phyloP scores from a whole-genome alignment of 2,797 vertebrate species.

The Dendrocincla tyrannina region DNA sequence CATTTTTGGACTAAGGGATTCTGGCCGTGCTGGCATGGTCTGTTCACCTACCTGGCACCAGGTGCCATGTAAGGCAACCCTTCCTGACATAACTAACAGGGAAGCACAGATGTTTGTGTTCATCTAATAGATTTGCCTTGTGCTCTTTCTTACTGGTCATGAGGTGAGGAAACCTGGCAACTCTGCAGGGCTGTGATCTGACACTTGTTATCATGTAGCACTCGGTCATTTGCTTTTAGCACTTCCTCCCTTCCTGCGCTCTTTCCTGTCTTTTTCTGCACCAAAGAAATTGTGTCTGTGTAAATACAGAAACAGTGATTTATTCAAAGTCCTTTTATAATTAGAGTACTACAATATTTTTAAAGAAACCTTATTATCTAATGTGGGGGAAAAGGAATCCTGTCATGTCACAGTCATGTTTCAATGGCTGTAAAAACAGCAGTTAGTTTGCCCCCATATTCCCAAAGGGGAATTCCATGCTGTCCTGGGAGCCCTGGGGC shows the following conservation, averaged over 20 bases:
- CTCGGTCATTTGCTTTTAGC: neutral
- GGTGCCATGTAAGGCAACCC: neutral
- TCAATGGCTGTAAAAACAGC: neutral
- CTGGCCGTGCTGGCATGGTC: neutral
- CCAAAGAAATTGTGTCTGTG: constrained; percentile 49
- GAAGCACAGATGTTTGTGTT: neutral
- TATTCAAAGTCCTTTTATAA: constrained; percentile 33
- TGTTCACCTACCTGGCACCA: neutral
- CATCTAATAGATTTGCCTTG: neutral
- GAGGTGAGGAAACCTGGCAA: neutral
- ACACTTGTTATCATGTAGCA: neutral
- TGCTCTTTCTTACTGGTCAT: neutral
- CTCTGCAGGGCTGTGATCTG: neutral
- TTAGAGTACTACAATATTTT: constrained; percentile 19
- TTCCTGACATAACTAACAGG: neutral
- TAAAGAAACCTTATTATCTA: neutral
- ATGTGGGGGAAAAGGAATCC: neutral
- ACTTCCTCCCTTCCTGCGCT: neutral
- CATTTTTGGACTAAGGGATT: neutral
- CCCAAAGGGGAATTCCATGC: neutral
- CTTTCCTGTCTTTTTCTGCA: constrained; percentile 9
- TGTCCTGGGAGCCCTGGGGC: neutral
- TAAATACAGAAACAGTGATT: neutral
- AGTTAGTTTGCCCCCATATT: neutral
- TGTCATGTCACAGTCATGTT: neutral